Percentiles rank a stretch among this genome's conserved stretches.
Evolutionary conservation across 53 echinoderm and acorn worm species (phyloP).

Genomic region (Astropecten irregularis): DNA sequence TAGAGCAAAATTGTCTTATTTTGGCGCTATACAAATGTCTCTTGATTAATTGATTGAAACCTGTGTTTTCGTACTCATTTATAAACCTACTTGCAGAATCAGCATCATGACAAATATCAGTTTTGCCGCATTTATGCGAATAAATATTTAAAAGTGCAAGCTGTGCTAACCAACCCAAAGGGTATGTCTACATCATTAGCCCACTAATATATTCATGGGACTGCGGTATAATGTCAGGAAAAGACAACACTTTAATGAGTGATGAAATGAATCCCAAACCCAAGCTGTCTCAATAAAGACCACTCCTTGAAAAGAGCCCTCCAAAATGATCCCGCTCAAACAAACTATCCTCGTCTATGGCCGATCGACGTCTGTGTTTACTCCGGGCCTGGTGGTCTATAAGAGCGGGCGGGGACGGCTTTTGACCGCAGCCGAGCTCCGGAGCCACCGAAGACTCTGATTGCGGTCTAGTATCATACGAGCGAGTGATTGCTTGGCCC

Average conservation of each 20-base stretch:
- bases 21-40: no score
- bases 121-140: no score
- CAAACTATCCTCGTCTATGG: neutral
- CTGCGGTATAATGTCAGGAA: neutral
- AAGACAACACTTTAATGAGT: neutral
- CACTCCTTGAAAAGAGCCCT: neutral
- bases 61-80: no score
- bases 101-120: no score
- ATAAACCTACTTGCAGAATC: no score
- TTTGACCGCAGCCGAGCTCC: slow-evolving; percentile 6
- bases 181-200: slow-evolving; percentile 21
- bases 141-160: no score
- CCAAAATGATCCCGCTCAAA: neutral
- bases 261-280: neutral
- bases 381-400: neutral
- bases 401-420: neutral
- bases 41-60: no score
- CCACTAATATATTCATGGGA: slow-evolving; percentile 42
- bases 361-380: neutral
- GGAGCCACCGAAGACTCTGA: no score
- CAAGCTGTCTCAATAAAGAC: slow-evolving; percentile 37
- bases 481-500: neutral
- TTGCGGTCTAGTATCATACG: no score
- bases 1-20: no score
- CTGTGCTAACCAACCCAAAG: neutral